These are phyloP conservation scores for Hyppa rectilinea DNA, from an alignment of 2,888 invertebrate genomes.

Conservation along the genomic window DNA sequence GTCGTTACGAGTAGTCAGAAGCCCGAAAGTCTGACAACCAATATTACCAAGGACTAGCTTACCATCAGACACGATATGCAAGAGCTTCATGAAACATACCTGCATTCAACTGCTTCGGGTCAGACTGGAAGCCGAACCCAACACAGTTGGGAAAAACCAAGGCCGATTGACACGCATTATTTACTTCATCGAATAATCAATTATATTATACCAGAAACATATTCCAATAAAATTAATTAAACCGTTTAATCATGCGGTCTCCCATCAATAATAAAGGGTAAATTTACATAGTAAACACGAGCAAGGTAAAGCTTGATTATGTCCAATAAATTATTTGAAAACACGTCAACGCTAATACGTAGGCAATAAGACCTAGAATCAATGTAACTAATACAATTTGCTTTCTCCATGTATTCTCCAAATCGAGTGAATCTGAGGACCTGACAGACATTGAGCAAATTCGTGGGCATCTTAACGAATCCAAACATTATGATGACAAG, in stretches of 20 bases:
- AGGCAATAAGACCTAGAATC: conserved; percentile 1
- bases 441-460: not conserved
- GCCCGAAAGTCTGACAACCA: too few species aligned
- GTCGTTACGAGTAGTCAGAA: too few species aligned
- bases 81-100: too few species aligned
- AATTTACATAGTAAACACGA: conserved; percentile 14
- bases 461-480: not conserved
- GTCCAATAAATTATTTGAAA: conserved; percentile 22
- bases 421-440: not conserved
- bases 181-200: too few species aligned
- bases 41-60: too few species aligned
- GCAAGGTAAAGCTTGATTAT: conserved; percentile 19
- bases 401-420: conserved; percentile 5
- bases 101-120: too few species aligned
- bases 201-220: too few species aligned
- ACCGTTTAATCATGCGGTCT: conserved; percentile 1
- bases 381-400: conserved; percentile 7
- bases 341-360: not conserved
- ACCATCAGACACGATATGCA: too few species aligned
- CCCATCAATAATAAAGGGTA: conserved; percentile 1
- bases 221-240: conserved; percentile 26
- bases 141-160: too few species aligned
- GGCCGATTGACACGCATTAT: too few species aligned
- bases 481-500: not conserved
- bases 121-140: too few species aligned